phyloP scores from a whole-genome alignment of 2,888 invertebrate species.

The Nasonia oneida region DNA sequence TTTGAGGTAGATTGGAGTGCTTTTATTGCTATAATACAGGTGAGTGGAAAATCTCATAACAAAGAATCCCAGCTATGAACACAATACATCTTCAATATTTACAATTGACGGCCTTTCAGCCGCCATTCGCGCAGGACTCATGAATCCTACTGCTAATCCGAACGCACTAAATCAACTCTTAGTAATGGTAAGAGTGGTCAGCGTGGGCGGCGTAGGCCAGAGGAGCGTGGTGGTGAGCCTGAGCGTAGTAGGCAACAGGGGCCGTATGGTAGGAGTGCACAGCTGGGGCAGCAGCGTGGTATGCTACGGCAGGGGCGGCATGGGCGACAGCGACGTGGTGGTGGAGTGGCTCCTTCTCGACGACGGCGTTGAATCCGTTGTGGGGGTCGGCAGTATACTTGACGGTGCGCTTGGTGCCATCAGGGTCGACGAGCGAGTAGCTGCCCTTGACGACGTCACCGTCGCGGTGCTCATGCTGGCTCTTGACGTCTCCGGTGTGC shows the following conservation, averaged over 20 bases:
- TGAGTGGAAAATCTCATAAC: not conserved
- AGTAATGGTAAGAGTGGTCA: conserved; percentile 12
- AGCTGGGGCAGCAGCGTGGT: conserved; percentile 39
- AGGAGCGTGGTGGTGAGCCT: conserved; percentile 22
- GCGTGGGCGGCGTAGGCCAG: conserved; percentile 18
- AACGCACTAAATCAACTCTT: not conserved
- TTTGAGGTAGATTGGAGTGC: not conserved
- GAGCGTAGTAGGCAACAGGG: not conserved
- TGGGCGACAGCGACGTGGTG: not conserved
- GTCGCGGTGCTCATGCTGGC: conserved; percentile 74
- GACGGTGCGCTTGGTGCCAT: conserved; percentile 73
- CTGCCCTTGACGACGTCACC: conserved; percentile 75
- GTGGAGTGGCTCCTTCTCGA: conserved; percentile 75
- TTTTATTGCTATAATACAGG: conserved; percentile 6
- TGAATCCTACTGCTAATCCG: not conserved
- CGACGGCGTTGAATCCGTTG: conserved; percentile 76
- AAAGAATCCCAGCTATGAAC: not conserved
- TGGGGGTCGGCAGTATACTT: conserved; percentile 74
- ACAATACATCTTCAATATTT: conserved; percentile 3
- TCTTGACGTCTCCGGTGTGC: conserved; percentile 74
- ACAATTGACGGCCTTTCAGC: not conserved
- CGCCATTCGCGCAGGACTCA: not conserved
- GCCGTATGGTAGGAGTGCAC: conserved; percentile 54
- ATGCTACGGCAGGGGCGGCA: not conserved
- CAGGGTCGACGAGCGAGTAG: conserved; percentile 74